Evolutionary conservation across 2,888 invertebrate species (phyloP).

Genomic region (Mythimna impura): DNA sequence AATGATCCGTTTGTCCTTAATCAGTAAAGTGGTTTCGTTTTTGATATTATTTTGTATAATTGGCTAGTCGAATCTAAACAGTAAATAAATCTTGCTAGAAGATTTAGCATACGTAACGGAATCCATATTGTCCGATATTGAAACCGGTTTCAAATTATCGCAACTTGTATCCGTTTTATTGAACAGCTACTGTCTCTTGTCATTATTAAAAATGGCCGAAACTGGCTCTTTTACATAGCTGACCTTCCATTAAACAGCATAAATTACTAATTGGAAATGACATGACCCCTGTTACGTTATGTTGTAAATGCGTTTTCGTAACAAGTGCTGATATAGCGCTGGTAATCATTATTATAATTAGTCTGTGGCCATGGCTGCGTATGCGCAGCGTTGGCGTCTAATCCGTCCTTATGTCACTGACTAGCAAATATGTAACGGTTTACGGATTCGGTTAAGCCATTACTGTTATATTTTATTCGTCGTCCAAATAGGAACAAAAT

Average conservation of each 20-base stretch:
- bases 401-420: constrained; percentile 69
- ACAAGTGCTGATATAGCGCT: constrained; percentile 65
- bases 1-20: constrained; percentile 10
- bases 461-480: constrained; percentile 68
- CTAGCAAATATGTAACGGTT: constrained; percentile 69
- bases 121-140: constrained; percentile 47
- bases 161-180: constrained; percentile 48
- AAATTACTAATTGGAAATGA: constrained; percentile 46
- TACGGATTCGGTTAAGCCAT: constrained; percentile 63
- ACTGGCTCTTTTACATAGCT: constrained; percentile 12
- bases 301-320: constrained; percentile 64
- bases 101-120: constrained; percentile 51
- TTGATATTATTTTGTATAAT: background rate
- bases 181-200: constrained; percentile 33
- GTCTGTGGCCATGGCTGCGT: constrained; percentile 67
- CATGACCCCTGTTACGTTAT: constrained; percentile 42
- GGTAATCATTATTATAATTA: constrained; percentile 59
- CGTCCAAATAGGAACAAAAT: constrained; percentile 59
- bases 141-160: constrained; percentile 42
- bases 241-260: constrained; percentile 45
- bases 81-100: constrained; percentile 35
- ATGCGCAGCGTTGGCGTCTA: constrained; percentile 61
- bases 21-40: background rate
- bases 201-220: constrained; percentile 28
- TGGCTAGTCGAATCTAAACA: constrained; percentile 24